Percentiles rank a stretch among this genome's conserved stretches.
phyloP scores from a whole-genome alignment of 2,797 vertebrate genomes.

The Myotis daubentonii region DNA sequence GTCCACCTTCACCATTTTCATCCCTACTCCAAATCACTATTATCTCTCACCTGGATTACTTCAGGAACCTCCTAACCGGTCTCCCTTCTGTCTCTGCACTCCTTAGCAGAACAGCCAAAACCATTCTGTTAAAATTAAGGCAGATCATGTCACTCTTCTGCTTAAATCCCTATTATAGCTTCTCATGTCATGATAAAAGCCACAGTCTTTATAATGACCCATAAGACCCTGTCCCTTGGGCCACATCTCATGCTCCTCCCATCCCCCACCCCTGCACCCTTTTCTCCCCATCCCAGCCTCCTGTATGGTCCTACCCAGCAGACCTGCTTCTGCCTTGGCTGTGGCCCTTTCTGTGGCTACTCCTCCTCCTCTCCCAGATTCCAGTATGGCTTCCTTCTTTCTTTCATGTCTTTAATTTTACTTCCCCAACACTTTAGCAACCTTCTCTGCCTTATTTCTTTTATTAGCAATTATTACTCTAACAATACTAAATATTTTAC shows the following conservation, averaged over 20 bases:
- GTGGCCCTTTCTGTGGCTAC: not conserved
- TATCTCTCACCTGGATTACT: not conserved
- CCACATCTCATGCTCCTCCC: not conserved
- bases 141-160: not conserved
- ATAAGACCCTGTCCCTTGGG: not conserved
- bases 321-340: not conserved
- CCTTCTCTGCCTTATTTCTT: not conserved
- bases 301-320: no score
- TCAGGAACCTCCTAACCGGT: not conserved
- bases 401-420: not conserved
- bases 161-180: not conserved
- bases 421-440: not conserved
- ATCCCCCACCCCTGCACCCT: fast-evolving
- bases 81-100: not conserved
- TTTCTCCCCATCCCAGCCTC: not conserved
- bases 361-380: not conserved
- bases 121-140: slow-evolving; percentile 7
- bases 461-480: not conserved
- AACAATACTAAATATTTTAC: slow-evolving; percentile 28
- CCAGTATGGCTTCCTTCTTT: not conserved
- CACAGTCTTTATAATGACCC: not conserved
- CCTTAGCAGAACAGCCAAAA: not conserved
- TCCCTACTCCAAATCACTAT: not conserved
- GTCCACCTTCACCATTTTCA: not conserved
- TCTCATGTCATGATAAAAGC: not conserved